Evolutionary conservation across 2,888 invertebrate genomes (phyloP).

Genomic region (Pyrrhosoma nymphula): DNA sequence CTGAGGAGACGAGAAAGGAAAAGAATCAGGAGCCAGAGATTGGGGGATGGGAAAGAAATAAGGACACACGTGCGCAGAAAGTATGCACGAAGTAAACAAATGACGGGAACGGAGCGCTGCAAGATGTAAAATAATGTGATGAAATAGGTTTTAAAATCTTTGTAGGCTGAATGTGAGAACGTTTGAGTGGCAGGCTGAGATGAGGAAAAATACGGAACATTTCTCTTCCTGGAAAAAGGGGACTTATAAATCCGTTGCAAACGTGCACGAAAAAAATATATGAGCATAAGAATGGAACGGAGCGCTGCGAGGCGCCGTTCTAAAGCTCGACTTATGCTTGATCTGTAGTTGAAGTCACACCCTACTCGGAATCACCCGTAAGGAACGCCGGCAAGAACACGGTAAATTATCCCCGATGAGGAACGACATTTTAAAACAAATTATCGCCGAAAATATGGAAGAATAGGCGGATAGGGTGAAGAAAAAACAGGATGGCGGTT

Average conservation of each 20-base stretch:
- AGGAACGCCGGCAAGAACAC: neutral
- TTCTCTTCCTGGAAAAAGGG: no score
- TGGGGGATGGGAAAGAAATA: neutral
- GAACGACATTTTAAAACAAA: conserved; percentile 5
- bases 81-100: no score
- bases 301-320: neutral
- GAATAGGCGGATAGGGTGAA: neutral
- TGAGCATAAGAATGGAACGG: neutral
- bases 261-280: neutral
- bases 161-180: no score
- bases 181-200: no score
- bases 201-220: no score
- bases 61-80: no score
- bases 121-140: no score
- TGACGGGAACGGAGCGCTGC: no score
- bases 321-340: neutral
- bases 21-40: neutral
- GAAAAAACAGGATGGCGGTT: no score
- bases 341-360: neutral
- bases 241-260: no score
- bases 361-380: neutral
- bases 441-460: conserved; percentile 11
- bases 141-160: no score
- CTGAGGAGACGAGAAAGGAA: neutral
- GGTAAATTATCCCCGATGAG: neutral